These are phyloP conservation scores for Mus musculus DNA, from an alignment of 2,113 vertebrate genomes.

Conservation along the genomic window DNA sequence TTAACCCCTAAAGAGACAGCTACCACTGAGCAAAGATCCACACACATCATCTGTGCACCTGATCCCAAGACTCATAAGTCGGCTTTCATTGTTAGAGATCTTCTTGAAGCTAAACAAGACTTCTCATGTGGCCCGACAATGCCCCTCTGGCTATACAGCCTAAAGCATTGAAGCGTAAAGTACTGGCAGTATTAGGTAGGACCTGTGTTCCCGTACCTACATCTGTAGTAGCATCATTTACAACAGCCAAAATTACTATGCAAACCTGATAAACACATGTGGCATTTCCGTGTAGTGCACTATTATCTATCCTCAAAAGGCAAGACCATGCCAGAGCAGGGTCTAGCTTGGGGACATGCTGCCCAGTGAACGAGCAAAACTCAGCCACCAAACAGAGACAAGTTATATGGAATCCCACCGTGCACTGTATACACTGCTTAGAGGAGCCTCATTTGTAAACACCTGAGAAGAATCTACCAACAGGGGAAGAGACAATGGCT, in stretches of 20 bases:
- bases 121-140: accelerated
- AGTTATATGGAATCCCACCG: accelerated
- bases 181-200: accelerated
- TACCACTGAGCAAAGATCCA: neutral
- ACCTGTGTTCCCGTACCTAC: accelerated
- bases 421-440: accelerated
- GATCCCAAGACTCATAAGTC: no score
- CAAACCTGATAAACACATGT: accelerated
- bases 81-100: accelerated
- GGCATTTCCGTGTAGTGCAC: accelerated
- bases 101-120: neutral
- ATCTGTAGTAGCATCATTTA: accelerated
- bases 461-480: accelerated
- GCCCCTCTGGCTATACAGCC: neutral
- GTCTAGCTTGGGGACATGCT: accelerated
- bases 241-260: accelerated
- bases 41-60: accelerated
- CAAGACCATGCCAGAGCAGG: accelerated
- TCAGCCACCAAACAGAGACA: neutral
- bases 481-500: accelerated
- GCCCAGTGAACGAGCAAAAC: neutral
- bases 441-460: no score
- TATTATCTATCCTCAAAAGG: neutral
- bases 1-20: neutral
- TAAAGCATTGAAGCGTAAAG: accelerated